Percentiles rank a stretch among this genome's conserved stretches.
phyloP scores from a whole-genome alignment of 1,140 invertebrate genomes.

The Caenorhabditis brenneri region DNA sequence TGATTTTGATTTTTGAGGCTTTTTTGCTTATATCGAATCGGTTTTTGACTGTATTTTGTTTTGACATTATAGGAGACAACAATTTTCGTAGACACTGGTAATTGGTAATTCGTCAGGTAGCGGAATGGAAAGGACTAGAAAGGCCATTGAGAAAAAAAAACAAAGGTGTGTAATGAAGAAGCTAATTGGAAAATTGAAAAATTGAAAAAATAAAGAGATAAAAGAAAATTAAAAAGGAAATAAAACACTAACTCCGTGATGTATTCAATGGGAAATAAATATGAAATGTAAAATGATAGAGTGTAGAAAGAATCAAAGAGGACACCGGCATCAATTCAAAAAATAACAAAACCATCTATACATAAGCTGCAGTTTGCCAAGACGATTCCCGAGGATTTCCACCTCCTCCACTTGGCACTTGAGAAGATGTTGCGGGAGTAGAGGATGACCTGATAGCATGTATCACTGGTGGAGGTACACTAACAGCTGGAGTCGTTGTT shows the following conservation, averaged over 20 bases:
- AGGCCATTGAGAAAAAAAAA: not conserved
- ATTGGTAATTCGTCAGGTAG: not conserved
- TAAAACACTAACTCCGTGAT: slow-evolving; percentile 6
- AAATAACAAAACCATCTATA: slow-evolving; percentile 2
- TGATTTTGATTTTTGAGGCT: not conserved
- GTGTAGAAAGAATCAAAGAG: not conserved
- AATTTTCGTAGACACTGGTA: not conserved
- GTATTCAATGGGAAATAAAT: slow-evolving; percentile 20
- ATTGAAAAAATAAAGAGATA: not conserved
- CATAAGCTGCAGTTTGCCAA: slow-evolving; percentile 30
- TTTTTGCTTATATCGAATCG: not conserved
- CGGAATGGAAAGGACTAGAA: not conserved
- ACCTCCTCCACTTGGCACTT: not conserved
- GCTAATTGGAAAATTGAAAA: too few relatives aligned
- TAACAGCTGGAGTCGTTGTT: not conserved
- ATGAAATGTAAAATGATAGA: slow-evolving; percentile 40
- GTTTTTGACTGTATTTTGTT: not conserved
- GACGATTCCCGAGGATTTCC: not conserved
- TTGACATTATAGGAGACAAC: not conserved
- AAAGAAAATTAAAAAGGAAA: not conserved
- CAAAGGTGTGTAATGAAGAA: not conserved
- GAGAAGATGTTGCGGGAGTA: not conserved
- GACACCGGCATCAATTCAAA: slow-evolving; percentile 16
- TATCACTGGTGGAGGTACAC: not conserved
- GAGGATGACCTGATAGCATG: not conserved